Conservation (phyloP, 2,797 vertebrate genomes). For the Adrianichthys oophorus region DNA sequence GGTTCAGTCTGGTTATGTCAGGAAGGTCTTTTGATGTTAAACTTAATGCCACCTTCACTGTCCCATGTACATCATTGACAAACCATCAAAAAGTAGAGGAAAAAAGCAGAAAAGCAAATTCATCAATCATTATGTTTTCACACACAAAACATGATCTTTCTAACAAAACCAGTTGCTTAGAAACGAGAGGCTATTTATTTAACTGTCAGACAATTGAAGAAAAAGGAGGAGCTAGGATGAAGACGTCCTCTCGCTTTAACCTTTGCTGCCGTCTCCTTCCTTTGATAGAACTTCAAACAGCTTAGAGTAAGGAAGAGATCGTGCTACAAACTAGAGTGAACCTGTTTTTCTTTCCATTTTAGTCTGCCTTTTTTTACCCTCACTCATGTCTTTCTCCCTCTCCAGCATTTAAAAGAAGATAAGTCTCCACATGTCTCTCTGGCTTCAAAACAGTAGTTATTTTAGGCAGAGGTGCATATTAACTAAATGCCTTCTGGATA, state of each 20-base stretch:
- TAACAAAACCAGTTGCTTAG: too few species aligned
- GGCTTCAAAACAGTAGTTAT: conserved; percentile 51
- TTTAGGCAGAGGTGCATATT: conserved; percentile 50
- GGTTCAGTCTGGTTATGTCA: too few species aligned
- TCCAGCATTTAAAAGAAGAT: conserved; percentile 53
- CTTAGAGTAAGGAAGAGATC: conserved; percentile 71
- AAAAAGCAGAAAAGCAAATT: too few species aligned
- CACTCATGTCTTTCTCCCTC: conserved; percentile 14
- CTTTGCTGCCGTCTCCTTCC: conserved; percentile 59
- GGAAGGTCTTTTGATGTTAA: too few species aligned
- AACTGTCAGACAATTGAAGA: conserved; percentile 27
- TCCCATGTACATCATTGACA: too few species aligned
- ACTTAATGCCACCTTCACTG: too few species aligned
- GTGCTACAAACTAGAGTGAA: conserved; percentile 70
- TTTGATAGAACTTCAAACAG: conserved; percentile 82
- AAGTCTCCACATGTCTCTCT: conserved; percentile 45
- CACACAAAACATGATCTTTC: too few species aligned
- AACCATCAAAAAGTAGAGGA: too few species aligned
- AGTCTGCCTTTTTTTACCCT: conserved; percentile 9
- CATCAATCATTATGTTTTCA: too few species aligned
- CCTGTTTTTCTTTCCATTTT: conserved; percentile 30
- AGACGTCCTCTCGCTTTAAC: conserved; percentile 19
- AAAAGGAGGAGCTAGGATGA: conserved; percentile 1
- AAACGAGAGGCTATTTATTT: not conserved
- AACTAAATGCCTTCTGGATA: conserved; percentile 45